Conservation (phyloP, 2,113 vertebrate species). For the Actinemys pallida region DNA sequence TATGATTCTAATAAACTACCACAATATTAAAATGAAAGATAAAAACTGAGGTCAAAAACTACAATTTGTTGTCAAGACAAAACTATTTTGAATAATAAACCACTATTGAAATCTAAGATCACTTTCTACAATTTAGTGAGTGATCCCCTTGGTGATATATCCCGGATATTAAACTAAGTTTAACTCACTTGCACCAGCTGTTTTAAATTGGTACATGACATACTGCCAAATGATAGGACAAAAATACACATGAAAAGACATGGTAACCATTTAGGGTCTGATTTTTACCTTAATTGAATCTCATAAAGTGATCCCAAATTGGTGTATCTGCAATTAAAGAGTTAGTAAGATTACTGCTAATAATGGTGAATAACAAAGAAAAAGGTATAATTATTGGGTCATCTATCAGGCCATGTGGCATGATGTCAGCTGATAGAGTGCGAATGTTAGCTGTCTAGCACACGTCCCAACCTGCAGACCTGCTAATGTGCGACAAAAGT, state of each 20-base stretch:
- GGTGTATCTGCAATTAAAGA: not conserved
- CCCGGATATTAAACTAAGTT: conserved; percentile 79
- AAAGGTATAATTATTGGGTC: not conserved
- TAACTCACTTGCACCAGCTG: conserved; percentile 73
- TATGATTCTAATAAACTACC: conserved; percentile 77
- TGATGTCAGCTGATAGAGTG: not conserved
- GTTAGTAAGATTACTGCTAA: not conserved
- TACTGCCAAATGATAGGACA: conserved; percentile 70
- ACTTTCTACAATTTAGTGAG: conserved; percentile 78
- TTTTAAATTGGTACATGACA: conserved; percentile 74
- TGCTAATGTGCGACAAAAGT: not conserved
- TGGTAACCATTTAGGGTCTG: conserved; percentile 17
- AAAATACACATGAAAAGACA: conserved; percentile 43
- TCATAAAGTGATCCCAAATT: not conserved
- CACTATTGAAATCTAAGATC: conserved; percentile 75
- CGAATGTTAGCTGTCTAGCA: not conserved
- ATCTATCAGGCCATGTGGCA: not conserved
- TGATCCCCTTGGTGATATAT: conserved; percentile 75
- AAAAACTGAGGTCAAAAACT: conserved; percentile 75
- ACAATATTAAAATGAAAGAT: conserved; percentile 75
- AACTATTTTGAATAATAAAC: conserved; percentile 76
- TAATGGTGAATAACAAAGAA: not conserved
- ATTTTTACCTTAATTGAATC: conserved; percentile 26
- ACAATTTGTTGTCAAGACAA: conserved; percentile 75
- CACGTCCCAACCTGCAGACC: not conserved